A percentile compares a stretch with the other conserved stretches of the same genome.
phyloP scores from a whole-genome alignment of 30 jellyfish, hydroid and myxozoan genomes.

The Nemopilema nomurai region DNA sequence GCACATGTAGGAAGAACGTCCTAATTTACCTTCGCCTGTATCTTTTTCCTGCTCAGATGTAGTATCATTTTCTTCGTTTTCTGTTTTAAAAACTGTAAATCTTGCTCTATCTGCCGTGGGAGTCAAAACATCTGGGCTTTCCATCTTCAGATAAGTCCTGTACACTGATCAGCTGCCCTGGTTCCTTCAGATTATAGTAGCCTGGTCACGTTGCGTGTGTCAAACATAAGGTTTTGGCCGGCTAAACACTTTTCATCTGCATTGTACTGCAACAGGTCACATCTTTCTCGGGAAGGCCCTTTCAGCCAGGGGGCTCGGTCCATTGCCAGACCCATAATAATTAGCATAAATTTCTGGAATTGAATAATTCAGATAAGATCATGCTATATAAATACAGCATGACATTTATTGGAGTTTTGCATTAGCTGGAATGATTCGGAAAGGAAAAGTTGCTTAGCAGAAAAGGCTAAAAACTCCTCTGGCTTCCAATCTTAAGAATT shows the following conservation, averaged over 20 bases:
- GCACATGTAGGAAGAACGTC: too few relatives aligned
- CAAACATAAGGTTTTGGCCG: not conserved
- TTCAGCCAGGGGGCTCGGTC: not conserved
- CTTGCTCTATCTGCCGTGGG: slow-evolving; percentile 43
- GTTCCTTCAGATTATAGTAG: too few relatives aligned
- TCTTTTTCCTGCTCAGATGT: not conserved
- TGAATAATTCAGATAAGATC: not conserved
- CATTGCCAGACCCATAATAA: not conserved
- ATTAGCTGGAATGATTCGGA: not conserved
- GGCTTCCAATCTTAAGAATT: too few relatives aligned
- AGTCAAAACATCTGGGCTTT: not conserved
- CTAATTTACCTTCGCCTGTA: not conserved
- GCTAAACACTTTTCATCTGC: not conserved
- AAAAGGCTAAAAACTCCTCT: too few relatives aligned
- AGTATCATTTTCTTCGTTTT: not conserved
- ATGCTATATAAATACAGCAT: not conserved
- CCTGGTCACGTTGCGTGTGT: too few relatives aligned
- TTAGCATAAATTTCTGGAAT: not conserved
- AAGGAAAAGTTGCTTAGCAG: too few relatives aligned
- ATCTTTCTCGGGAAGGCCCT: not conserved
- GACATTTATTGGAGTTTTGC: not conserved
- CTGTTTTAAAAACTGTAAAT: slow-evolving; percentile 53
- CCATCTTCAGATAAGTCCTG: slow-evolving; percentile 1
- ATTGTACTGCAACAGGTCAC: not conserved
- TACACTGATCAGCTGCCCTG: too few relatives aligned